Conservation (phyloP, 2,113 vertebrate species). For the Ovibos moschatus region DNA sequence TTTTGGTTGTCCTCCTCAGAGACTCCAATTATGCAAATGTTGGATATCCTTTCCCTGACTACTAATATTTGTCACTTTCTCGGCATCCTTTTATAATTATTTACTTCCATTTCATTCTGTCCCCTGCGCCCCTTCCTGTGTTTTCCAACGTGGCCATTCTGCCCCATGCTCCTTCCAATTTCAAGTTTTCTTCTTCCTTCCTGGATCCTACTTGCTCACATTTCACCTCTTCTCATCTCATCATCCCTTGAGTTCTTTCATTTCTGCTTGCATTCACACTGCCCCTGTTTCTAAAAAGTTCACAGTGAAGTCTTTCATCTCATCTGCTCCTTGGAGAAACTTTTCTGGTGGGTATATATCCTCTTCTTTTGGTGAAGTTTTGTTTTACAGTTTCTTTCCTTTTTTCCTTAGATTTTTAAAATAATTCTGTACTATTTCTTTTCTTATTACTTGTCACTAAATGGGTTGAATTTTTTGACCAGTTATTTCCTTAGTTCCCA, state of each 20-base stretch:
- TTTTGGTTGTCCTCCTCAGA: neutral
- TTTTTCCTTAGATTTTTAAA: neutral
- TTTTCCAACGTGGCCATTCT: neutral
- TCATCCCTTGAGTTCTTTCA: neutral
- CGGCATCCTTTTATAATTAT: neutral
- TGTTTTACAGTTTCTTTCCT: neutral
- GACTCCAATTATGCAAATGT: slow-evolving; percentile 1
- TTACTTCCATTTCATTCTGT: neutral
- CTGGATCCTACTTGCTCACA: neutral
- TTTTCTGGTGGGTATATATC: neutral
- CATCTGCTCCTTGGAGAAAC: neutral
- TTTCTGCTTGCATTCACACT: neutral
- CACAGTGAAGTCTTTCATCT: neutral
- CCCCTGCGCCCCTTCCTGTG: neutral
- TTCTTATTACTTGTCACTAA: neutral
- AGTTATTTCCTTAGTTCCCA: neutral
- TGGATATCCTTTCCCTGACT: neutral
- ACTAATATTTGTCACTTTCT: neutral
- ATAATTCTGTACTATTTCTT: neutral
- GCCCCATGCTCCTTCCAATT: neutral
- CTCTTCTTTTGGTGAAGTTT: neutral
- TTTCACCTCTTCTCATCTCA: neutral
- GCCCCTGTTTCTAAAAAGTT: neutral
- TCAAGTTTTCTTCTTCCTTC: neutral
- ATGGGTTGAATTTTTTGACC: neutral